Base-by-base conservation (phyloP, 2,113 vertebrate species). In the Coreoperca whiteheadi region DNA sequence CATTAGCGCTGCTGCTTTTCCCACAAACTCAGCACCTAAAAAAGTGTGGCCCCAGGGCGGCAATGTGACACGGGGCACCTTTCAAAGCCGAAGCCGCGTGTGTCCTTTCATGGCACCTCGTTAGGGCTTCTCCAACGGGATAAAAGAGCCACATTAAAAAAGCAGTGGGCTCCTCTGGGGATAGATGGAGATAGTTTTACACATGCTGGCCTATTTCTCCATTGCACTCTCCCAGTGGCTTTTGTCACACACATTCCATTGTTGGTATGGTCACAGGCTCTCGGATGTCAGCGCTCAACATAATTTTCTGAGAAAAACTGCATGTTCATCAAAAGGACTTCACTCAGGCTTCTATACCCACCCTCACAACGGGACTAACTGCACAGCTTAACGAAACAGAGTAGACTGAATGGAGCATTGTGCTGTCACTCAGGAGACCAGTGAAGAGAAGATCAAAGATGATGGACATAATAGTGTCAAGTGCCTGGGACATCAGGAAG, bases 11-110 rank as follows among this genome's bases (percentile, higher is more conserved):
- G 93, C 90, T 89, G 91, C 86, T 95, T 96, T 96, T 97, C 95
- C 95, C 96, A 97, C 93, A 96, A 94, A 96, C 90, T 94, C 90
- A 93, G 93, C 92, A 96, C 94, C 92, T 96, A 91, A 93, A 94
- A 93, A 92, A 87, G 0, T 64, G 82, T 89, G 61, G 89, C 93
- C 95, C 90, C 83, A 85, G 92, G 96, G 95, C 87, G 89, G 96
- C 94, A 96, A 96, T 91, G 96, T 93, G 92, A 97, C 96, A 95
- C 95, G 92, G 93, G 91, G 90, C 94, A 95, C 91, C 91, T 93
- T 96, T 91, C 93, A 94, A 96, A 95, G 94, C 88, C 75, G 57
- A 81, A 92, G 90, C 93, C 94, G 93, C 92, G 87, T 92, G 93
- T 93, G 91, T 94, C 94, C 92, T 93, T 95, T 95, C 93, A 95